Evolutionary conservation across 2,113 vertebrate species (phyloP).

Genomic region (Anolis sagrei): DNA sequence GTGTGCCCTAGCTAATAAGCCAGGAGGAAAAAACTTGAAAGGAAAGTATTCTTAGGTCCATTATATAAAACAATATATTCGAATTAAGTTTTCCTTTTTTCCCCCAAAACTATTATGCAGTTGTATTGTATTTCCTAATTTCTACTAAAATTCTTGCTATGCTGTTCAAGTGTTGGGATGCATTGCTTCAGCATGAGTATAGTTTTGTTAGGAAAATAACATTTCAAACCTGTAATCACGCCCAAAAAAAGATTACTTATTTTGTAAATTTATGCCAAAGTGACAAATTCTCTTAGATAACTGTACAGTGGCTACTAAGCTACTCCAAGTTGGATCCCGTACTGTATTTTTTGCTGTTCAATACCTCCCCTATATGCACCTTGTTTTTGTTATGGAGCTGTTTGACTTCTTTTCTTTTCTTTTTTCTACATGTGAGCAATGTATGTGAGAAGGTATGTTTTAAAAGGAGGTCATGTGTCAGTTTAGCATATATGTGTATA

Average conservation of each 20-base stretch:
- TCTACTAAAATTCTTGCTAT: neutral
- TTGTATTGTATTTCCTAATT: neutral
- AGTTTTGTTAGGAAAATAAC: neutral
- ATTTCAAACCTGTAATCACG: neutral
- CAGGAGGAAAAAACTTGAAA: neutral
- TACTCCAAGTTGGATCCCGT: neutral
- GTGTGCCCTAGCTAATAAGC: neutral
- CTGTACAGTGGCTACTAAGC: neutral
- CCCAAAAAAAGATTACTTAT: neutral
- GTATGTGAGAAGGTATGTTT: neutral
- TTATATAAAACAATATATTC: neutral
- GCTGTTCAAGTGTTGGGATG: neutral
- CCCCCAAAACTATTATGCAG: neutral
- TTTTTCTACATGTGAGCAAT: neutral
- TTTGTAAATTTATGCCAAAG: slow-evolving; percentile 15
- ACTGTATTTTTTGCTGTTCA: neutral
- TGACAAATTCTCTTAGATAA: neutral
- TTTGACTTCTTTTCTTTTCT: neutral
- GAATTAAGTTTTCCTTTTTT: neutral
- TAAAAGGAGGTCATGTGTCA: neutral
- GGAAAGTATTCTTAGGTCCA: neutral
- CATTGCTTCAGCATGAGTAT: neutral
- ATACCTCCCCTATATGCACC: neutral
- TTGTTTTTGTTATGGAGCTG: slow-evolving; percentile 1
- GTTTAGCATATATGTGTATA: neutral